Percentiles rank a stretch among this genome's conserved stretches.
Evolutionary conservation across 2,888 invertebrate genomes (phyloP).

Genomic region (Timema cristinae): DNA sequence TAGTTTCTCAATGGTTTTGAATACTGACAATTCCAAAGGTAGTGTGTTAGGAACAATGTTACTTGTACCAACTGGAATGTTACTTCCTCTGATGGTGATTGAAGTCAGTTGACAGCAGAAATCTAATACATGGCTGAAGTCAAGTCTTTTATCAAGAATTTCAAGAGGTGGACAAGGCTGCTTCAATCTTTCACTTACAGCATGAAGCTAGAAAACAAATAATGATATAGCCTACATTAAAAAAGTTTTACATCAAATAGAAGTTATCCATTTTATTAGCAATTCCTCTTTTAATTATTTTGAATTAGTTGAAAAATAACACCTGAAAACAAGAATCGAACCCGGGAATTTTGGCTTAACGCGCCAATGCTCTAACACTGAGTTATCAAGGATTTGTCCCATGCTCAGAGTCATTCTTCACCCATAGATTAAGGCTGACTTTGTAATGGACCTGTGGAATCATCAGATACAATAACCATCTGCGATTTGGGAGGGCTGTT

Average conservation of each 20-base stretch:
- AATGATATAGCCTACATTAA: neutral
- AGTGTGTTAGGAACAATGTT: slow-evolving; percentile 79
- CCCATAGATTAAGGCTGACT: no score
- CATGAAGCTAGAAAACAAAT: slow-evolving; percentile 64
- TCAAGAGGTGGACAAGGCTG: slow-evolving; percentile 80
- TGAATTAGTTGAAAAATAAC: no score
- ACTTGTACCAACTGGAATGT: slow-evolving; percentile 69
- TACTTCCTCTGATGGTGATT: slow-evolving; percentile 63
- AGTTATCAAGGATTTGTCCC: no score
- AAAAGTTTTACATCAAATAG: no score
- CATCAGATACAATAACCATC: no score
- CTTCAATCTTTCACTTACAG: slow-evolving; percentile 84
- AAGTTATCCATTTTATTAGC: neutral
- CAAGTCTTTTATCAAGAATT: slow-evolving; percentile 72
- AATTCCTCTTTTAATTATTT: neutral
- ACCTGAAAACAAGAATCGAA: no score
- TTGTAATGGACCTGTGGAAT: no score
- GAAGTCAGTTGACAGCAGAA: slow-evolving; percentile 73
- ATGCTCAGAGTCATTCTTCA: no score
- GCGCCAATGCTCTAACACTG: no score
- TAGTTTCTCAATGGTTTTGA: slow-evolving; percentile 71
- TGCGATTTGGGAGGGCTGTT: no score
- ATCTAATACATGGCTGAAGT: slow-evolving; percentile 88
- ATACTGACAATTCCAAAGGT: slow-evolving; percentile 75
- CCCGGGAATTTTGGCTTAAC: no score